Conservation (phyloP, 2,888 invertebrate genomes). For the Chydorus sphaericus region DNA sequence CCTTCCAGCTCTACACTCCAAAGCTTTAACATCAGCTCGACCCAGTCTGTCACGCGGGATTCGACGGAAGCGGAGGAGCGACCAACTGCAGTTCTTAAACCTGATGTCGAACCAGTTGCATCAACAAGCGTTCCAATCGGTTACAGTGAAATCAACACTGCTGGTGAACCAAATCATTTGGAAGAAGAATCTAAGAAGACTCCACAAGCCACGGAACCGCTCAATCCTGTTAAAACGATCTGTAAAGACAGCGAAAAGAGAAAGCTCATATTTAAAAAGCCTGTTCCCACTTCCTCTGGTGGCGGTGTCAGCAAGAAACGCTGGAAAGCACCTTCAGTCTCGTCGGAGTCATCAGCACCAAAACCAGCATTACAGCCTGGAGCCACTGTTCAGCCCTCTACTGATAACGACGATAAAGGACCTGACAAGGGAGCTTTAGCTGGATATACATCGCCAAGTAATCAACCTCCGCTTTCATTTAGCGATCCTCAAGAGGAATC, state of each 20-base stretch:
- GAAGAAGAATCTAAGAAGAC: neutral
- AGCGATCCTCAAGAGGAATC: no score
- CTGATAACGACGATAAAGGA: neutral
- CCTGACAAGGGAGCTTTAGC: neutral
- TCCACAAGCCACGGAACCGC: neutral
- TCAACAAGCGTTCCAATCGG: neutral
- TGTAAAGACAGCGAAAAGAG: constrained; percentile 23
- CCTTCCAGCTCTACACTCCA: constrained; percentile 32
- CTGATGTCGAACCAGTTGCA: neutral
- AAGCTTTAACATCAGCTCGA: constrained; percentile 42
- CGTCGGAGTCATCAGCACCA: no score
- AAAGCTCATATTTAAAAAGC: neutral
- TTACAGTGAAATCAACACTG: neutral
- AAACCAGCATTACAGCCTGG: neutral
- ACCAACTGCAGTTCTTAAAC: no score
- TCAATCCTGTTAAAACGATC: constrained; percentile 16
- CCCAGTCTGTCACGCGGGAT: constrained; percentile 21
- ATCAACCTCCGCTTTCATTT: no score
- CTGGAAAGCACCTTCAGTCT: no score
- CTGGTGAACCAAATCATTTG: neutral
- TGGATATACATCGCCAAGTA: neutral
- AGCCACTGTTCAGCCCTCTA: no score
- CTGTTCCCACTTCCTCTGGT: neutral
- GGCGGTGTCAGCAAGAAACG: no score
- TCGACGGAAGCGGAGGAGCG: neutral